Evolutionary conservation across 2,797 vertebrate genomes (phyloP).

Genomic region (Gymnothorax javanicus): DNA sequence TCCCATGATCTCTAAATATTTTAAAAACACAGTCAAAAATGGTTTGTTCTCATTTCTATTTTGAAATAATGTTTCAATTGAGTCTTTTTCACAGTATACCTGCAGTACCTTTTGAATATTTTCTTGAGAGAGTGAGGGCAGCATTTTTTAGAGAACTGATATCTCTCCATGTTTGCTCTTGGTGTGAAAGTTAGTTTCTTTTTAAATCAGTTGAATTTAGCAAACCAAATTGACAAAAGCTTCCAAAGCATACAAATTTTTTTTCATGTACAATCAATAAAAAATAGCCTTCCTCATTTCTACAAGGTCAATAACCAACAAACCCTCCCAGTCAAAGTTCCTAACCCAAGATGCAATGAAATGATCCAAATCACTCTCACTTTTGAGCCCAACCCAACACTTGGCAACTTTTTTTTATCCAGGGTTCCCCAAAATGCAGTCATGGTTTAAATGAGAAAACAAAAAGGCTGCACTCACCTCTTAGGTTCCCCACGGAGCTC

Average conservation of each 20-base stretch:
- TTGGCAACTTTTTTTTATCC: background rate
- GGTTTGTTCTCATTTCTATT: background rate
- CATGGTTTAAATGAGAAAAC: constrained; percentile 2
- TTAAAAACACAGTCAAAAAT: background rate
- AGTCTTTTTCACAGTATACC: background rate
- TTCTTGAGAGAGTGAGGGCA: background rate
- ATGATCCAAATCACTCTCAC: background rate
- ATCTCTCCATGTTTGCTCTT: background rate
- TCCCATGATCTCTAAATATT: too few relatives aligned
- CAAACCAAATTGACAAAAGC: background rate
- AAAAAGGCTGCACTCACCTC: constrained; percentile 71
- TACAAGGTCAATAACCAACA: background rate
- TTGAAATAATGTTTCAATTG: background rate
- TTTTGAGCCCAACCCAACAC: background rate
- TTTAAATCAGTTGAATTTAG: background rate
- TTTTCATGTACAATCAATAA: background rate
- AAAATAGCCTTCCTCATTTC: background rate
- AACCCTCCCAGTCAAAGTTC: background rate
- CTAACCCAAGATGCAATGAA: background rate
- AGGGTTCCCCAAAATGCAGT: background rate
- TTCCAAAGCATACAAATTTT: background rate
- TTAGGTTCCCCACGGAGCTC: constrained; percentile 55
- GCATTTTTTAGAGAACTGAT: background rate
- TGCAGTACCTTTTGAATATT: background rate
- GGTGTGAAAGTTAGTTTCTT: background rate